These are phyloP conservation scores for Sebastes steindachneri DNA, from an alignment of 2,797 vertebrate species.

Conservation along the genomic window DNA sequence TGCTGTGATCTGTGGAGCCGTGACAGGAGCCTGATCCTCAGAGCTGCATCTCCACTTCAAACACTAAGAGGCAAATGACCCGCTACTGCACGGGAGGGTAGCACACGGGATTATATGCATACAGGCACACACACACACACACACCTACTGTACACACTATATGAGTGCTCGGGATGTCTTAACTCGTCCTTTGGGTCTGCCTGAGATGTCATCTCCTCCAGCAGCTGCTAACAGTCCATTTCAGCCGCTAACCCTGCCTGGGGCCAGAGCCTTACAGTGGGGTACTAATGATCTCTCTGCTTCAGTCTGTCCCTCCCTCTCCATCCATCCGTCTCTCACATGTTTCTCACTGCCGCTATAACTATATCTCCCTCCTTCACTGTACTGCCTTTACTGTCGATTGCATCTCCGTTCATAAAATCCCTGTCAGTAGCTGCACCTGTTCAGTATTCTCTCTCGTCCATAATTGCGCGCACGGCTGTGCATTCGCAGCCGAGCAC, in stretches of 20 bases:
- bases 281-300: constrained; percentile 57
- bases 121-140: background rate
- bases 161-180: constrained; percentile 47
- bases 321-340: constrained; percentile 30
- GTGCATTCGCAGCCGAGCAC: constrained; percentile 28
- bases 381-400: constrained; percentile 15
- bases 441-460: constrained; percentile 27
- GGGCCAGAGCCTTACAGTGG: constrained; percentile 46
- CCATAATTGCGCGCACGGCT: constrained; percentile 15
- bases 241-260: constrained; percentile 61
- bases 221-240: constrained; percentile 66
- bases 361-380: constrained; percentile 25
- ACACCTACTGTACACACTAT: constrained; percentile 9
- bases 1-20: constrained; percentile 63
- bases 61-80: constrained; percentile 63
- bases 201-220: constrained; percentile 58
- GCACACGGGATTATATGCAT: constrained; percentile 33
- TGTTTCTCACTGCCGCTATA: constrained; percentile 7
- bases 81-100: constrained; percentile 10
- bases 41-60: constrained; percentile 67
- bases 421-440: constrained; percentile 20
- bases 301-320: constrained; percentile 25
- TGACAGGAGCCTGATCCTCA: constrained; percentile 59
- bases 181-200: constrained; percentile 55
- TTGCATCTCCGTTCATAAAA: constrained; percentile 34